A percentile compares a stretch with the other conserved stretches of the same genome.
These are phyloP conservation scores for Agriopis marginaria DNA, from an alignment of 2,888 invertebrate species.

Conservation along the genomic window DNA sequence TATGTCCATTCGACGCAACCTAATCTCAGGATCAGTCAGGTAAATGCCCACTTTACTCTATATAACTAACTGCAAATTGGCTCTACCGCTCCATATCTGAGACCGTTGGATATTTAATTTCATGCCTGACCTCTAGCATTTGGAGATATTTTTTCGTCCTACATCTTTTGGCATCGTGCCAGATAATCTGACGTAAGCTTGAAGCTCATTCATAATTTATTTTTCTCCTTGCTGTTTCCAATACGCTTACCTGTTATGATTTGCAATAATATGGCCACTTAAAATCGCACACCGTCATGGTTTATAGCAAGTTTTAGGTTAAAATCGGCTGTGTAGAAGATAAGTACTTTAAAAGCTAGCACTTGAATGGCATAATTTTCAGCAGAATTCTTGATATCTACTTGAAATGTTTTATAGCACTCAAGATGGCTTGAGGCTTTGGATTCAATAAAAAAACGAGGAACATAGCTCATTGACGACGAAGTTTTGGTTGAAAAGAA, in stretches of 20 bases:
- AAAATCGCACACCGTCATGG: constrained; percentile 2
- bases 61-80: constrained; percentile 49
- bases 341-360: not conserved
- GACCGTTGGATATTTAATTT: constrained; percentile 52
- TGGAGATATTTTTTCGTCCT: constrained; percentile 59
- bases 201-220: constrained; percentile 69
- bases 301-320: not conserved
- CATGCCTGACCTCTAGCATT: constrained; percentile 68
- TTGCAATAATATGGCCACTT: constrained; percentile 26
- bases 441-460: too few relatives aligned
- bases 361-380: not conserved
- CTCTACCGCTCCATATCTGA: constrained; percentile 37
- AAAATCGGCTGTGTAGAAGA: not conserved
- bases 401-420: not conserved
- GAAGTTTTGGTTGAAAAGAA: too few relatives aligned
- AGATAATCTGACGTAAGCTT: constrained; percentile 61
- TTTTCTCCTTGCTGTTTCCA: constrained; percentile 41
- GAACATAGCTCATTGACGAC: too few relatives aligned
- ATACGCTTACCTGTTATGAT: constrained; percentile 39
- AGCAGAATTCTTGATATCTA: not conserved
- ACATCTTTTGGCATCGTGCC: constrained; percentile 68
- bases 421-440: not conserved
- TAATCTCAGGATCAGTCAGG: constrained; percentile 19
- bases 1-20: not conserved
- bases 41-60: constrained; percentile 27